A percentile compares a stretch with the other conserved stretches of the same genome.
phyloP scores from a whole-genome alignment of 2,797 vertebrate genomes.

The Coendou prehensilis region DNA sequence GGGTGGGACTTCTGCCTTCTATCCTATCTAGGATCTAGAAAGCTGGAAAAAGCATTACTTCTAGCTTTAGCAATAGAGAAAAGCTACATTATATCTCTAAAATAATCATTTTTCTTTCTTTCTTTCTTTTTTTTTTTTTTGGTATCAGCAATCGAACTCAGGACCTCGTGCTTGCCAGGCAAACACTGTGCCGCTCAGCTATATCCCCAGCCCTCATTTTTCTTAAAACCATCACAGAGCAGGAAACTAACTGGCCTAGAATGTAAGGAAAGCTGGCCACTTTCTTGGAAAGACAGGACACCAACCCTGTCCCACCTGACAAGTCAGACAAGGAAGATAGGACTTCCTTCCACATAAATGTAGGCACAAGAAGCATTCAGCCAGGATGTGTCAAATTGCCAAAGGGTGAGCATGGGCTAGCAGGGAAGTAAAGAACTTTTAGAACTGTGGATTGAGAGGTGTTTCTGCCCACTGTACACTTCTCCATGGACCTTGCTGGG shows the following conservation, averaged over 20 bases:
- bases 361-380: not conserved
- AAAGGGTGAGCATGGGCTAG: not conserved
- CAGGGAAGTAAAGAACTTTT: not conserved
- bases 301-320: not conserved
- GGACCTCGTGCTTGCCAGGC: too few relatives aligned
- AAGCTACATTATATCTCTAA: not conserved
- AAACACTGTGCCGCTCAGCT: too few relatives aligned
- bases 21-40: not conserved
- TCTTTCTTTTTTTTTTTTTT: too few relatives aligned
- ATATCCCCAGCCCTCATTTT: not conserved
- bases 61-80: not conserved
- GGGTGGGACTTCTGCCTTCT: not conserved
- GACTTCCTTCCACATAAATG: not conserved
- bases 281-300: not conserved
- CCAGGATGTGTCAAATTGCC: not conserved
- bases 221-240: not conserved
- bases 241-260: not conserved
- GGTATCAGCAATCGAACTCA: too few relatives aligned
- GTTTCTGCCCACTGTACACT: not conserved
- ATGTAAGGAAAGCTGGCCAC: not conserved
- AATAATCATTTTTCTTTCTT: not conserved
- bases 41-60: not conserved
- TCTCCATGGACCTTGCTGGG: not conserved
- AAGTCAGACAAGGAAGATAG: not conserved
- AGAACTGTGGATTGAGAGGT: not conserved